Base-by-base conservation (phyloP, 2,797 vertebrate species). In the Furcifer pardalis region DNA sequence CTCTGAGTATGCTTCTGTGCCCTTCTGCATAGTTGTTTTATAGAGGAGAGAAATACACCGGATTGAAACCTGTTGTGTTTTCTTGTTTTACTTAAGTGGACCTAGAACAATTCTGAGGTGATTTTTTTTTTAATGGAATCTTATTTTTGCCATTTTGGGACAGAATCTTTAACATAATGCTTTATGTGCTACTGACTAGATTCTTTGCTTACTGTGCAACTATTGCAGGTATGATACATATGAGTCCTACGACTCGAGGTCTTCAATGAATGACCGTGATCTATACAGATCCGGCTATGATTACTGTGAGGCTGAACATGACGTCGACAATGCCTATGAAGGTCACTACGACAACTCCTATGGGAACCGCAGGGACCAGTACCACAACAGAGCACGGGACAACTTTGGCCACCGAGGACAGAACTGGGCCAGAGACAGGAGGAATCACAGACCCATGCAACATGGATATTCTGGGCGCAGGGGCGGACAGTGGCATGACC, bases 211-310 rank as follows among this genome's bases (percentile, higher is more conserved):
- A 86, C 90, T 93, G 79, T 92, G 8, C 42, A n/a, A 93, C 94
- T 89, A 93, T 87, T 94, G 91, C 97, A 99, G 98, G 96, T 99
- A 97, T 94, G 97, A 98, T 94, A 97, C 98, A 89, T 99, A 97
- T 79, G 98, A 98, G 95, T 97, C 98, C 91, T 98, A 97, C 93
- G 97, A 98, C 96, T 97, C 97, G 4, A 96, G 97, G 94, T 89
- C 96, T 85, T 93, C 97, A 77, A 91, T 97, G 92, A 95, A 95
- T 88, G 97, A 98, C 93, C 97, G 97, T 85, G 98, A 98, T 97
- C 95, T 97, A 90, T 98, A 97, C 95, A 97, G 97, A 95, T 97
- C 97, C 68, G 94, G 96, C 94, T 98, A 97, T 91, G 98, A 97
- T 90, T 98, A 97, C 92, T 94, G 92, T 92, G 97, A 98, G 89